Conservation (phyloP, 2,888 invertebrate species). For the Sialis lutaria region DNA sequence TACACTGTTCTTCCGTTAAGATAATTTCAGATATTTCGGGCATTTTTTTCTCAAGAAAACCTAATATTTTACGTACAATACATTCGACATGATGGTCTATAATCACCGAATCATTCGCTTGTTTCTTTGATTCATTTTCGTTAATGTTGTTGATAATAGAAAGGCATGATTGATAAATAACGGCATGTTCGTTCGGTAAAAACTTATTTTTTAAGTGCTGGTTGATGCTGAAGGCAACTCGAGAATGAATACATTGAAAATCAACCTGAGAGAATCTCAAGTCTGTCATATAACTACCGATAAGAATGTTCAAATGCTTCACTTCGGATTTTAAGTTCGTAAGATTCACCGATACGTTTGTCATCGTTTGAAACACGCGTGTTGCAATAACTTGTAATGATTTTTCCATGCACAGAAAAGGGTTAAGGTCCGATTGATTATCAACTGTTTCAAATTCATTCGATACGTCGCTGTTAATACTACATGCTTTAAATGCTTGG, state of each 20-base stretch:
- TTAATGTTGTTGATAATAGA: no score
- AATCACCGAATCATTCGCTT: not conserved
- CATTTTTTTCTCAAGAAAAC: no score
- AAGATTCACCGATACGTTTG: conserved; percentile 34
- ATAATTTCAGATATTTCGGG: not conserved
- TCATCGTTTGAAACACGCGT: conserved; percentile 42
- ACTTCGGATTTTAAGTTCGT: conserved; percentile 45
- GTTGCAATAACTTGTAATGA: conserved; percentile 49
- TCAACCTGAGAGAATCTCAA: conserved; percentile 39
- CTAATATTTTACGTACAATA: conserved; percentile 4
- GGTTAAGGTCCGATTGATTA: conserved; percentile 17
- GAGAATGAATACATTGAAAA: conserved; percentile 45
- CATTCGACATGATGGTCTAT: conserved; percentile 5
- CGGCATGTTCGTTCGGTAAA: not conserved
- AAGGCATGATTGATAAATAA: no score
- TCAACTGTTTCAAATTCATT: conserved; percentile 3
- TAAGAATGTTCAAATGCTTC: conserved; percentile 48
- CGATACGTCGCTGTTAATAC: conserved; percentile 26
- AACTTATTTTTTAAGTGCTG: conserved; percentile 28
- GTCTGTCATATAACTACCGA: conserved; percentile 51
- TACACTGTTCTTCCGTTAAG: not conserved
- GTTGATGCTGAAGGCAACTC: conserved; percentile 43
- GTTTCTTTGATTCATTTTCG: no score
- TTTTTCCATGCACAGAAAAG: conserved; percentile 39
- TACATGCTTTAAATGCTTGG: conserved; percentile 35